Percentiles rank a stretch among this genome's conserved stretches.
Evolutionary conservation across 2,113 vertebrate genomes (phyloP).

Genomic region (Otocyon megalotis): DNA sequence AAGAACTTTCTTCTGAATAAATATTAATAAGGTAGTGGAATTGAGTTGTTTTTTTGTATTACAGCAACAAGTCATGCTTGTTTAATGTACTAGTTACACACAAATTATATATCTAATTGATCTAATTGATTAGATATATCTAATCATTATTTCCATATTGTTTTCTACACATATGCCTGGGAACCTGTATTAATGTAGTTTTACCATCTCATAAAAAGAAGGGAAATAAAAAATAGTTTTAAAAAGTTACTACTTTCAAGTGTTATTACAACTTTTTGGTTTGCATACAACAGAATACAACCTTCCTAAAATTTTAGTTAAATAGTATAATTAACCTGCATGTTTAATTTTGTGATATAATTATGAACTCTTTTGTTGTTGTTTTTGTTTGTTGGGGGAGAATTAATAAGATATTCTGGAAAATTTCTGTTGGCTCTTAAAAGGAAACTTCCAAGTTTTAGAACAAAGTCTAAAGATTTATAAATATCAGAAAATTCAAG

Average conservation of each 20-base stretch:
- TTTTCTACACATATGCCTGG: background rate
- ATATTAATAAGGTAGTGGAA: background rate
- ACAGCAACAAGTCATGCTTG: background rate
- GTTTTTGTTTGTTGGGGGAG: no score
- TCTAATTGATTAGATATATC: background rate
- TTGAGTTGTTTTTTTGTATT: background rate
- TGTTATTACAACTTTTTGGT: background rate
- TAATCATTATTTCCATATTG: background rate
- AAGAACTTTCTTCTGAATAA: background rate
- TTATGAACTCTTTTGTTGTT: background rate
- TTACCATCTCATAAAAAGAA: background rate
- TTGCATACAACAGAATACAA: background rate
- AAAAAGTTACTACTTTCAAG: background rate
- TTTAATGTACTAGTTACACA: background rate
- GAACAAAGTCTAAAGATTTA: background rate
- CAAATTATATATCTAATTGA: no score
- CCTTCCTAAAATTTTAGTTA: background rate
- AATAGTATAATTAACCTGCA: background rate
- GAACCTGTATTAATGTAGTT: background rate
- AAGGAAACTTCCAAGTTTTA: constrained; percentile 1
- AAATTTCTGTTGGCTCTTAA: background rate
- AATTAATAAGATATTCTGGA: background rate
- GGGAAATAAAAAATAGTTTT: background rate
- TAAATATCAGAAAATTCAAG: constrained; percentile 55
- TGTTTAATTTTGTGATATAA: background rate